These are phyloP conservation scores for Tholera decimalis DNA, from an alignment of 2,888 invertebrate genomes.

Conservation along the genomic window DNA sequence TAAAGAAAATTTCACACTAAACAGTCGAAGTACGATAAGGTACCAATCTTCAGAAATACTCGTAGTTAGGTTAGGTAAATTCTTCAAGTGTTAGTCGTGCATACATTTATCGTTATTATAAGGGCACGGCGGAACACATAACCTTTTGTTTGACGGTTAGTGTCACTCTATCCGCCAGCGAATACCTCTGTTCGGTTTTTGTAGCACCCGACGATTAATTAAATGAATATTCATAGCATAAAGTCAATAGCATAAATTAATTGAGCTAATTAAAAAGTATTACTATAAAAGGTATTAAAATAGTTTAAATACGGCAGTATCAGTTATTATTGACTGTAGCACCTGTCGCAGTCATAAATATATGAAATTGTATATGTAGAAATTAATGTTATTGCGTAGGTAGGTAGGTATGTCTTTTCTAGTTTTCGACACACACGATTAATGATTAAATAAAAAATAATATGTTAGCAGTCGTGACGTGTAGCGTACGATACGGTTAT, in stretches of 20 bases:
- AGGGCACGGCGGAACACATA: constrained; percentile 14
- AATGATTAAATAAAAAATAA: constrained; percentile 28
- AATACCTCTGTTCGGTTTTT: constrained; percentile 27
- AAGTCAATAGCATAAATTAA: constrained; percentile 29
- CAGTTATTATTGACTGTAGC: constrained; percentile 9
- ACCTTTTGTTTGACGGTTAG: constrained; percentile 39
- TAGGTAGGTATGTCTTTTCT: background rate
- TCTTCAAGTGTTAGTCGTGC: constrained; percentile 1
- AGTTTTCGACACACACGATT: constrained; percentile 5
- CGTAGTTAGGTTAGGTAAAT: constrained; percentile 9
- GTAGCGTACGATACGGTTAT: constrained; percentile 56
- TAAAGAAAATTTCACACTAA: background rate
- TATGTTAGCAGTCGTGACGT: constrained; percentile 49
- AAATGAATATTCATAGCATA: constrained; percentile 38
- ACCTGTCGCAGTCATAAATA: constrained; percentile 16
- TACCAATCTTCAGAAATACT: constrained; percentile 10
- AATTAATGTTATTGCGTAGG: constrained; percentile 6
- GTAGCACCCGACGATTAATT: constrained; percentile 10
- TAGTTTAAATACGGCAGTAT: constrained; percentile 9
- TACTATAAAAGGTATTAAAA: constrained; percentile 10
- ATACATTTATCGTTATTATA: constrained; percentile 22
- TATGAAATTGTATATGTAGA: constrained; percentile 10
- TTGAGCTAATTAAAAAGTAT: constrained; percentile 31
- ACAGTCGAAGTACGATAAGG: too few relatives aligned
- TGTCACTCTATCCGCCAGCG: constrained; percentile 16